Evolutionary conservation across 2,113 vertebrate species (phyloP), one percentile per base, ranked within the genome.

Genomic region (Hystrix brachyura): DNA sequence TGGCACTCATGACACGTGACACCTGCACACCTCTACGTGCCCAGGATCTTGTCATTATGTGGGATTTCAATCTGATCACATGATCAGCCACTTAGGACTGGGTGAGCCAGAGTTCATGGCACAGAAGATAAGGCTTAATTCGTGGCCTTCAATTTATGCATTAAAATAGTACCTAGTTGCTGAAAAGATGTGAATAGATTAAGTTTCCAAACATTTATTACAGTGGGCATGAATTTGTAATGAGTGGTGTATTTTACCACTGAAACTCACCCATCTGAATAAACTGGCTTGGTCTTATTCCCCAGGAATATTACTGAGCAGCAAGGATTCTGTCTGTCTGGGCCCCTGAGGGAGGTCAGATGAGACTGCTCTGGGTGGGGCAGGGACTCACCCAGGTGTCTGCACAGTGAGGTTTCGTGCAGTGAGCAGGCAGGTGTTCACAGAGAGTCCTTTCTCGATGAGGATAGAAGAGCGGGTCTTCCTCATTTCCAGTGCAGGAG

Each of bases 401-500:
- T 86, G 43, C n/a, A 14, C 17, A 55, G 48, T 87, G 59, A 19
- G 59, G 65, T 11, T 21, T 21, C 13, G 0, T 48, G 34, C 57
- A 74, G n/a, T 57, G 32, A 29, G 5, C 8, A 60, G 38, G 12
- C 25, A 60, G 43, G 17, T 55, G 46, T 43, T 46, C 48, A 1
- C 59, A 55, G 51, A 69, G 55, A 3, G 38, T 23, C 65, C 83
- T 8, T 8, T 32, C 15, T 82, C 12, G 46, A 15, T 0, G 11
- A 88, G 74, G n/a, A 55, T 23, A 21, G 32, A 86, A 34, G 43
- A 78, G 12, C 43, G 53, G 43, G 11, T 38, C 12, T 64, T 53
- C 1, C 0, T 43, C 51, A 4, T 34, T 11, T 19, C 17, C 43
- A 62, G 1, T 0, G 7, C 0, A 7, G 1, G 7, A 60, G 27